Evolutionary conservation across 2,888 invertebrate species (phyloP).

Genomic region (Platynereis dumerilii): DNA sequence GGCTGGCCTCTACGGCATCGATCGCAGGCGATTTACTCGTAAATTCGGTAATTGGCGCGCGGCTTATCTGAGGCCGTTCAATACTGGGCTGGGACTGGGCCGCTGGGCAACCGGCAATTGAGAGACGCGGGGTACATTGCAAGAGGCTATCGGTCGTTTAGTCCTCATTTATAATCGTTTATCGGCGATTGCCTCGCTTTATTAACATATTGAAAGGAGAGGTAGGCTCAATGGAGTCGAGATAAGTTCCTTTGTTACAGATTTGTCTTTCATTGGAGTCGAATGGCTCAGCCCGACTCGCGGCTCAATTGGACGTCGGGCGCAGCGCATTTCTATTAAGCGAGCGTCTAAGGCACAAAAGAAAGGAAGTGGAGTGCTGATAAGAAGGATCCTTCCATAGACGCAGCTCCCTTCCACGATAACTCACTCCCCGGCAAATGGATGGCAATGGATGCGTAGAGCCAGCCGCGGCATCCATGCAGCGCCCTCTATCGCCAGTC

Average conservation of each 20-base stretch:
- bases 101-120: background rate
- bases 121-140: background rate
- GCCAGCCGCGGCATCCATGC: no score
- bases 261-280: constrained; percentile 7
- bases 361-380: no score
- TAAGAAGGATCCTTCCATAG: no score
- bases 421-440: no score
- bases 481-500: no score
- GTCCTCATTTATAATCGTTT: constrained; percentile 3
- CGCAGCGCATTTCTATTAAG: no score
- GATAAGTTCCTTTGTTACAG: constrained; percentile 7
- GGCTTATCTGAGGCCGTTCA: background rate
- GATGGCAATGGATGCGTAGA: no score
- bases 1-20: background rate
- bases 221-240: background rate
- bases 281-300: no score
- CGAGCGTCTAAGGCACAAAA: no score
- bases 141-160: background rate
- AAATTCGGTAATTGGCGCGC: constrained; percentile 6
- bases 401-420: no score
- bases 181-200: background rate
- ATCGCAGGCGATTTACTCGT: background rate
- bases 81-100: background rate
- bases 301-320: no score
- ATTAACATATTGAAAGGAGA: constrained; percentile 9